phyloP scores from a whole-genome alignment of 2,797 vertebrate species.

The Gastrophryne carolinensis region DNA sequence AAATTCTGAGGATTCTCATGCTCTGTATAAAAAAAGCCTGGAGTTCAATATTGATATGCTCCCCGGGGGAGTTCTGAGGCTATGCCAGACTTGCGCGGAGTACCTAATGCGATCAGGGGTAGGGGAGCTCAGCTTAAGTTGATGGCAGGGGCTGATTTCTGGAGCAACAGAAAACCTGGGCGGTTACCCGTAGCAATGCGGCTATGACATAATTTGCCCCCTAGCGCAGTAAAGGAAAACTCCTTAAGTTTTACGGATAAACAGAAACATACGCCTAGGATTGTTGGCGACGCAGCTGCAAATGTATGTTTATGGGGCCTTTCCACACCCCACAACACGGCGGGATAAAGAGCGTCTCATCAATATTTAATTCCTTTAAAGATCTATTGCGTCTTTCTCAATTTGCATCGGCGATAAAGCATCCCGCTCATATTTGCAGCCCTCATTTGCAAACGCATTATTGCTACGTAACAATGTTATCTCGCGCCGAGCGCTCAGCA shows the following conservation, averaged over 20 bases:
- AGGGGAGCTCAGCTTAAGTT: too few species aligned
- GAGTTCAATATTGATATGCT: conserved; percentile 7
- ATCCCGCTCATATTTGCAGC: conserved; percentile 2
- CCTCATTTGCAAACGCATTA: conserved; percentile 30
- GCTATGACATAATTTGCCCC: too few species aligned
- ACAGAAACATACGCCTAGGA: too few species aligned
- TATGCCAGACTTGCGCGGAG: background rate
- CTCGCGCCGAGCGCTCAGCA: background rate
- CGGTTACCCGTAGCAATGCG: too few species aligned
- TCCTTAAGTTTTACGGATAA: too few species aligned
- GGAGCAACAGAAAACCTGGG: too few species aligned
- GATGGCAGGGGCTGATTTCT: too few species aligned
- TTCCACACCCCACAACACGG: too few species aligned
- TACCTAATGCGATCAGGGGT: background rate
- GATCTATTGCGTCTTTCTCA: background rate
- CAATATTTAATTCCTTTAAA: conserved; percentile 1
- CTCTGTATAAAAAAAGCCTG: background rate
- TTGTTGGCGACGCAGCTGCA: too few species aligned
- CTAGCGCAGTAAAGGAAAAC: too few species aligned
- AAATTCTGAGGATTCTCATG: conserved; percentile 9
- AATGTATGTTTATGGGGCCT: too few species aligned
- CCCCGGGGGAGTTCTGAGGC: conserved; percentile 6
- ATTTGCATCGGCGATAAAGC: conserved; percentile 8
- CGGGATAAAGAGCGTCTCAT: background rate
- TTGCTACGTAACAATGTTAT: conserved; percentile 12